Percentiles rank a stretch among this genome's conserved stretches.
Evolutionary conservation across 2,113 vertebrate species (phyloP).

Genomic region (Syrmaticus mikado): DNA sequence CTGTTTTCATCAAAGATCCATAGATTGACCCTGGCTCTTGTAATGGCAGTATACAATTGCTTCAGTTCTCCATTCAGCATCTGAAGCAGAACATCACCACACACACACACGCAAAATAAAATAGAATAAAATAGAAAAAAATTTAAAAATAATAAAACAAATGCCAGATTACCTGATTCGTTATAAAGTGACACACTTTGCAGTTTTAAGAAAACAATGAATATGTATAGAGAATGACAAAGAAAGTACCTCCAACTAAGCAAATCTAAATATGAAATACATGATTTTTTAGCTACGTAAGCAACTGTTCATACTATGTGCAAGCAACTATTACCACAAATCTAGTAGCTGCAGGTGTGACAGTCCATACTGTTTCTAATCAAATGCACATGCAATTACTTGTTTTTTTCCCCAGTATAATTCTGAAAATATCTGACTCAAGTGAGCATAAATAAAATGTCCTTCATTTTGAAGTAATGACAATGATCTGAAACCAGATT

Average conservation of each 20-base stretch:
- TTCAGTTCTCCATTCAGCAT: constrained; percentile 85
- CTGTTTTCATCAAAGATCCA: constrained; percentile 86
- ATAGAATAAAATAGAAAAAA: not conserved
- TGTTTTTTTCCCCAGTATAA: not conserved
- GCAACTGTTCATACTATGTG: not conserved
- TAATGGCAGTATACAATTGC: constrained; percentile 84
- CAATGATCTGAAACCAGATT: not conserved
- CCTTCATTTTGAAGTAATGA: not conserved
- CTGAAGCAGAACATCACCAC: constrained; percentile 41
- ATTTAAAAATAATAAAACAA: not conserved
- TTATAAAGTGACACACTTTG: not conserved
- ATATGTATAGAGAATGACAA: not conserved
- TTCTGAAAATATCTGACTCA: not conserved
- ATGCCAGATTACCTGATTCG: not conserved
- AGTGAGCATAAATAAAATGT: not conserved
- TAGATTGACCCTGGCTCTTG: constrained; percentile 84
- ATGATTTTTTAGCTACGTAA: not conserved
- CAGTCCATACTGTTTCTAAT: not conserved
- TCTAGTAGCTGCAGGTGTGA: not conserved
- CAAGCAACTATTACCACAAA: not conserved
- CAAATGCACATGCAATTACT: not conserved
- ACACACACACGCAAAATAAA: not conserved
- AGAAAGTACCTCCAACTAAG: not conserved
- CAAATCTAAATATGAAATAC: not conserved
- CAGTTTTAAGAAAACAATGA: not conserved